Base-by-base conservation (phyloP, 2,888 invertebrate species). In the Epinotia ramella region DNA sequence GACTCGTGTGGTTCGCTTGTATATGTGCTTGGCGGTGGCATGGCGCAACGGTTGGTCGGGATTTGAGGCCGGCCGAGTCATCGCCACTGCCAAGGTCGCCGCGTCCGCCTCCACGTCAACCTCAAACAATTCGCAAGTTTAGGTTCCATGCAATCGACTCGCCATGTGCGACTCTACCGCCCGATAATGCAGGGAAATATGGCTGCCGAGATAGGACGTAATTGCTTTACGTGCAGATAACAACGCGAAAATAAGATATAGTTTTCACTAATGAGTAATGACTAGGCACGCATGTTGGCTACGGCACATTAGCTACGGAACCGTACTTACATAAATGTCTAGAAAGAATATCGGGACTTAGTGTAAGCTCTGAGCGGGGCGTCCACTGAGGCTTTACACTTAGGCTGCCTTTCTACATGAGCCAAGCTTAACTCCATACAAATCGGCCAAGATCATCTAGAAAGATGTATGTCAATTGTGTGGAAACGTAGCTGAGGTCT, bases 81-180 rank as follows among this genome's bases (percentile, higher is more conserved):
- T 92, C 90, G 93, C 89, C 92, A 89, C 85, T 86, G 88, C 86
- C 94, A 93, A 93, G 93, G 94, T 89, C 93, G 84, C 63, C 78
- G 80, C 84, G 87, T 82, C 85, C 88, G 87, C 82, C 84, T 67
- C 73, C 60, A 75, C 75, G 66, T 63, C 60, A 70, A 60, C 64
- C 63, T 60, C 66, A 70, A 68, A 65, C 77, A 64, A 67, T 72
- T 84, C 82, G 81, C 82, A 81, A 84, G 83, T 67, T 85, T 81
- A 78, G 74, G 78, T 80, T 84, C 80, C 80, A 80, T 87, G 86
- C 88, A 86, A 83, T 82, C 80, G 78, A 81, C 79, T 79, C 73
- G 78, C 77, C 78, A 77, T 77, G 72, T 75, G 77, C 63, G 44
- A 68, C 75, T 0, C n/a, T 53, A 67, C 59, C 71, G 69, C 66